These are phyloP conservation scores for Periophthalmus modestus DNA, from an alignment of 2,113 vertebrate species.

Conservation along the genomic window DNA sequence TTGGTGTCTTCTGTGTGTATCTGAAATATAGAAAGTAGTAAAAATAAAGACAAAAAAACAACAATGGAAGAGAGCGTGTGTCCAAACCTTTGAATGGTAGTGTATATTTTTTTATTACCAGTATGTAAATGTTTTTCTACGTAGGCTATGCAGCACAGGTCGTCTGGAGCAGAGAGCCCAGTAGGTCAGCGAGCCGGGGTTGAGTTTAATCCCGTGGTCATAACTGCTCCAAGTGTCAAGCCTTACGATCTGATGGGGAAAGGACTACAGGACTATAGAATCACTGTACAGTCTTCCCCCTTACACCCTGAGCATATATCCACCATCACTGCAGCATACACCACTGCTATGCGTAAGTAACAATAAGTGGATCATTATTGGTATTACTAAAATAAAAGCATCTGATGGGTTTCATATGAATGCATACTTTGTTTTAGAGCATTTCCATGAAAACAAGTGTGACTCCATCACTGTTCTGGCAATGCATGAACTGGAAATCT, in stretches of 20 bases:
- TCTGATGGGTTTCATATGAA: background rate
- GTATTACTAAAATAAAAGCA: background rate
- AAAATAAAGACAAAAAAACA: too few species aligned
- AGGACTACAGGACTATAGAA: conserved; percentile 76
- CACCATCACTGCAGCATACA: conserved; percentile 82
- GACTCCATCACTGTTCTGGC: conserved; percentile 84
- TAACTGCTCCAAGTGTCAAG: conserved; percentile 57
- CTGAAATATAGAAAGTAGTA: too few species aligned
- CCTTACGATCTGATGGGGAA: conserved; percentile 80
- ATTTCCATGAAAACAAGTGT: conserved; percentile 79
- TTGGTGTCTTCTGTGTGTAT: too few species aligned
- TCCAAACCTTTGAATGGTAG: too few species aligned
- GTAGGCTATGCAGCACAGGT: conserved; percentile 40
- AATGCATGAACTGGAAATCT: conserved; percentile 89
- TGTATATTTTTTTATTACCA: too few species aligned
- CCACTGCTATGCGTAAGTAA: conserved; percentile 84
- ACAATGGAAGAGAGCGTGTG: too few species aligned
- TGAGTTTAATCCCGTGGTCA: conserved; percentile 69
- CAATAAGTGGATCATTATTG: background rate
- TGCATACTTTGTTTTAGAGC: conserved; percentile 75
- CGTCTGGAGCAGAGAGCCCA: conserved; percentile 21
- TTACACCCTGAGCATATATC: conserved; percentile 77
- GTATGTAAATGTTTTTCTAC: background rate
- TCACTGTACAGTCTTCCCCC: conserved; percentile 78
- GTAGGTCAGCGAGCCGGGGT: conserved; percentile 61